Conservation (phyloP, 2,888 invertebrate genomes). For the Sarcophaga variegata region DNA sequence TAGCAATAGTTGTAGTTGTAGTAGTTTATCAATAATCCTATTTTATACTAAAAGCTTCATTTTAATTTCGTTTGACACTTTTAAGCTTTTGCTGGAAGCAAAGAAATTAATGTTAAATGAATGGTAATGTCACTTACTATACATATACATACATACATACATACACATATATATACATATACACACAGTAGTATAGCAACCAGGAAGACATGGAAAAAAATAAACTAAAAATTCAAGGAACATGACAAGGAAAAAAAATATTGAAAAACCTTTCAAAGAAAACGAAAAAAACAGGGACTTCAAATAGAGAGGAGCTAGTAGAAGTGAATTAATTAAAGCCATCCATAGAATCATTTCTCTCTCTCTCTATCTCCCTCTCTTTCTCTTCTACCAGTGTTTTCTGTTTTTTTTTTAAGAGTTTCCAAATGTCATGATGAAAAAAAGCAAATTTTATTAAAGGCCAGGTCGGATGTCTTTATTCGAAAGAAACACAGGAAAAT, state of each 20-base stretch:
- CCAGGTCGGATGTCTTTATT: too few species aligned
- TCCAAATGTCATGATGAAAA: too few species aligned
- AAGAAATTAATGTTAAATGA: slow-evolving; percentile 71
- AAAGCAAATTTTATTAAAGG: too few species aligned
- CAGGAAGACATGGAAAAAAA: not conserved
- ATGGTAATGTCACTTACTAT: slow-evolving; percentile 61
- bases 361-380: too few species aligned
- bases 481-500: too few species aligned
- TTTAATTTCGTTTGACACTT: slow-evolving; percentile 67
- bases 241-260: slow-evolving; percentile 13
- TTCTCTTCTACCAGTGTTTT: too few species aligned
- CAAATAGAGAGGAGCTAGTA: slow-evolving; percentile 22
- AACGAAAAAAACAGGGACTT: not conserved
- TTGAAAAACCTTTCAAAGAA: not conserved
- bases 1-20: slow-evolving; percentile 1
- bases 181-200: slow-evolving; percentile 41
- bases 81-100: slow-evolving; percentile 67
- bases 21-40: slow-evolving; percentile 66
- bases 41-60: slow-evolving; percentile 64
- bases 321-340: slow-evolving; percentile 60
- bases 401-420: too few species aligned
- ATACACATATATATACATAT: not conserved
- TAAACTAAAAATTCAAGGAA: not conserved
- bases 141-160: not conserved
- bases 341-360: slow-evolving; percentile 3